Evolutionary conservation across 2,888 invertebrate genomes (phyloP).

Genomic region (Chaetogeoica ovagalla): DNA sequence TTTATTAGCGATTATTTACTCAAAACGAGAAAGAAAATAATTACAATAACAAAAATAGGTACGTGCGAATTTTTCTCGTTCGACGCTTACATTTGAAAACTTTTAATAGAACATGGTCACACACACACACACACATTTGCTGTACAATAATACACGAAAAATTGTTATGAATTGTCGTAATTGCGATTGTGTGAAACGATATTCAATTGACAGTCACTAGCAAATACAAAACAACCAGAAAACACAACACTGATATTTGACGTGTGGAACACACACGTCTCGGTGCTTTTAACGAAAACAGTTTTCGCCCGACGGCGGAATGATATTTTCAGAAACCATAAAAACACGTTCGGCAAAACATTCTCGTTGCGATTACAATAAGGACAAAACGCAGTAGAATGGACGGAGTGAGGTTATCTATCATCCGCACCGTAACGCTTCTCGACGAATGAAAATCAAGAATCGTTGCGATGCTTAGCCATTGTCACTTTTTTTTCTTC

Average conservation of each 20-base stretch:
- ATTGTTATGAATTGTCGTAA: background rate
- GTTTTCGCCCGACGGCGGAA: background rate
- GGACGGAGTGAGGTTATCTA: background rate
- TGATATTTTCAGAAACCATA: background rate
- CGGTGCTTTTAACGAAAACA: background rate
- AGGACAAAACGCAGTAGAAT: background rate
- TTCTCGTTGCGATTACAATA: too few relatives aligned
- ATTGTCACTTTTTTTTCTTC: conserved; percentile 8
- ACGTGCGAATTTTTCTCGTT: too few relatives aligned
- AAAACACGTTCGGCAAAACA: too few relatives aligned
- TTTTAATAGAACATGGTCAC: background rate
- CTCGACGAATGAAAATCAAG: conserved; percentile 24
- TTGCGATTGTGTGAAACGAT: background rate
- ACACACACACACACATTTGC: background rate
- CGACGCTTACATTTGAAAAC: too few relatives aligned
- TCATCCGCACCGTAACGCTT: background rate
- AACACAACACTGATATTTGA: background rate
- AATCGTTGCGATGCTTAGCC: background rate
- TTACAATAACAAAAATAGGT: too few relatives aligned
- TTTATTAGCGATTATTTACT: too few relatives aligned
- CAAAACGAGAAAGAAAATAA: too few relatives aligned
- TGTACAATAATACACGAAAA: background rate
- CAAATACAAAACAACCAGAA: too few relatives aligned
- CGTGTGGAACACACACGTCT: background rate
- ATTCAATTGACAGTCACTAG: background rate